Evolutionary conservation across 2,113 vertebrate species (phyloP), one percentile per base, ranked within the genome.

Genomic region (Pipra filicauda): DNA sequence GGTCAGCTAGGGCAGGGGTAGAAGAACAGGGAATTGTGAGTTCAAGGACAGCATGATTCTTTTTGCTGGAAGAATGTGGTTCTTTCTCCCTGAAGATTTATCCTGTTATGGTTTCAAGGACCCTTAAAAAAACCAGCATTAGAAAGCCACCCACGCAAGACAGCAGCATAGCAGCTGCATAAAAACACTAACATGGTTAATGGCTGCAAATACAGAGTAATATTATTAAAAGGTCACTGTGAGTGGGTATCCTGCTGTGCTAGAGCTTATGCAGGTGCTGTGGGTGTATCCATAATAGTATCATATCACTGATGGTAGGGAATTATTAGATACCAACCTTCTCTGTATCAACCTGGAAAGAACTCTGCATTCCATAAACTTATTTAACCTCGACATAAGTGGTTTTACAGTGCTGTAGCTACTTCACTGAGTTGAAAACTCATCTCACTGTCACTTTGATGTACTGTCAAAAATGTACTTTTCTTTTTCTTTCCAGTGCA

Each of bases 31-130:
- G 92, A 91, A 83, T 54, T 88, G 69, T 57, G 93, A 88, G 91
- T 97, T 97, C 93, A 98, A 97, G 97, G 96, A 95, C 89, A 90
- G 65, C 37, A 20, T 22, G 44, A 87, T 76, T 64, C 87, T 91
- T 97, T 95, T 51, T 73, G 41, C 79, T 59, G 87, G 95, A 97
- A 94, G 89, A 97, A 96, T 94, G 96, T 93, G 95, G 95, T 64
- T 97, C 93, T 91, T 96, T 94, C 94, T 92, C 94, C 93, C 94
- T 65, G 74, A 95, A 93, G 95, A 94, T 91, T 97, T 97, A 92
- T 97, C 93, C 90, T 96, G 95, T 97, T 98, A 94, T 97, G 95
- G 97, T 98, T 97, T 97, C 97, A 96, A 83, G 95, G 93, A 96
- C 91, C 91, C 97, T 92, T 91, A 59, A 79, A 93, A 70, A 97